Evolutionary conservation across 2,797 vertebrate genomes (phyloP).

Genomic region (Loris lydekkerianus): DNA sequence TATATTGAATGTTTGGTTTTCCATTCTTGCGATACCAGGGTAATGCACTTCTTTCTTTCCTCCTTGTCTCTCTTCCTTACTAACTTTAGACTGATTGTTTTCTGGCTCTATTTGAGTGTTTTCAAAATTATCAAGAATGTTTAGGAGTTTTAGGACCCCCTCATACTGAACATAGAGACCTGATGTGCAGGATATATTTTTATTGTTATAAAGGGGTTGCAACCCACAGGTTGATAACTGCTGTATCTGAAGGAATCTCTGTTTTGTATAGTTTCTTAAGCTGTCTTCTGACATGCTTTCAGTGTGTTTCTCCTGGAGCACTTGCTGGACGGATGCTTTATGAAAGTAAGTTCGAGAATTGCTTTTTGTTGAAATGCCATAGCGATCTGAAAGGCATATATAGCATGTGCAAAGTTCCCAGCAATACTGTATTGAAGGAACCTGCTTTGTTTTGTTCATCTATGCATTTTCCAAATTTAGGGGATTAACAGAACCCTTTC

Average conservation of each 20-base stretch:
- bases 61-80: background rate
- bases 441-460: background rate
- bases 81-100: background rate
- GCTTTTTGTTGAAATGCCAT: background rate
- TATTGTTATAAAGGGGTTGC: too few relatives aligned
- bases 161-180: background rate
- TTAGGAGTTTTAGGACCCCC: background rate
- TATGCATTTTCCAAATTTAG: background rate
- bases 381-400: background rate
- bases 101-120: background rate
- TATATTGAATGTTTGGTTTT: too few relatives aligned
- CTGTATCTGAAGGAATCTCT: background rate
- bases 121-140: background rate
- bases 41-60: too few relatives aligned
- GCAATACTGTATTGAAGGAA: background rate
- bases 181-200: too few relatives aligned
- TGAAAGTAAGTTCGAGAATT: slow-evolving; percentile 32
- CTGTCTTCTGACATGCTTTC: background rate
- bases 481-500: background rate
- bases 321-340: background rate
- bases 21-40: too few relatives aligned
- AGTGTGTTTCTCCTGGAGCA: background rate
- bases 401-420: background rate
- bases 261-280: background rate
- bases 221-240: too few relatives aligned